Evolutionary conservation across 2,888 invertebrate species (phyloP).

Genomic region (Pachliopta kotzebuea): DNA sequence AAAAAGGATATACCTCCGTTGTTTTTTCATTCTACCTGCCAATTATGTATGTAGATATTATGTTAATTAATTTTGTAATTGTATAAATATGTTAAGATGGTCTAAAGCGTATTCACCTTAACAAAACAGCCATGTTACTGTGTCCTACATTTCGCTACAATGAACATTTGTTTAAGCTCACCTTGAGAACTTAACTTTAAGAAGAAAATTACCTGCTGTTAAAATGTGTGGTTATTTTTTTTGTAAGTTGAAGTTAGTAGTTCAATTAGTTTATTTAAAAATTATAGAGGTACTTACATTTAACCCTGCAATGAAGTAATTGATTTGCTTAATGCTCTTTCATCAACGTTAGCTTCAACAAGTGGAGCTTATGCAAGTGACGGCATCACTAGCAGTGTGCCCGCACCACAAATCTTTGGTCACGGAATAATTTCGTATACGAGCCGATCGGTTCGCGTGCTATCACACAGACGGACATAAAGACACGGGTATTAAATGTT

Average conservation of each 20-base stretch:
- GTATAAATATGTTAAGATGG: neutral
- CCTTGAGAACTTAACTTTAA: neutral
- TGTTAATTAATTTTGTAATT: slow-evolving; percentile 1
- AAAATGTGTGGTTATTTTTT: neutral
- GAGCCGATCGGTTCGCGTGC: slow-evolving; percentile 64
- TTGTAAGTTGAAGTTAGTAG: too few relatives aligned
- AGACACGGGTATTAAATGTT: slow-evolving; percentile 70
- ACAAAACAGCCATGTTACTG: neutral
- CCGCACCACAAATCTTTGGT: slow-evolving; percentile 33
- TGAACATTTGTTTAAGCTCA: neutral
- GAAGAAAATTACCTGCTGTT: neutral
- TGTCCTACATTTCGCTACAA: neutral
- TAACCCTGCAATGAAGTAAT: too few relatives aligned
- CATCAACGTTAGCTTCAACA: neutral
- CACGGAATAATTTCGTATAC: slow-evolving; percentile 60
- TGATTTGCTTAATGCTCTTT: neutral
- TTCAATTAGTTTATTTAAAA: too few relatives aligned
- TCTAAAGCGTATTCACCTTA: neutral
- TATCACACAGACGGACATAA: slow-evolving; percentile 56
- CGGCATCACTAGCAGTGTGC: neutral
- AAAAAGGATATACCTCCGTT: too few relatives aligned
- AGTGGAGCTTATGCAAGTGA: neutral
- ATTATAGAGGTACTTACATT: too few relatives aligned
- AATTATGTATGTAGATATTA: neutral
- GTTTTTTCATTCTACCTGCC: too few relatives aligned